Base-by-base conservation (phyloP, 2,888 invertebrate species). In the Oscheius sp. region DNA sequence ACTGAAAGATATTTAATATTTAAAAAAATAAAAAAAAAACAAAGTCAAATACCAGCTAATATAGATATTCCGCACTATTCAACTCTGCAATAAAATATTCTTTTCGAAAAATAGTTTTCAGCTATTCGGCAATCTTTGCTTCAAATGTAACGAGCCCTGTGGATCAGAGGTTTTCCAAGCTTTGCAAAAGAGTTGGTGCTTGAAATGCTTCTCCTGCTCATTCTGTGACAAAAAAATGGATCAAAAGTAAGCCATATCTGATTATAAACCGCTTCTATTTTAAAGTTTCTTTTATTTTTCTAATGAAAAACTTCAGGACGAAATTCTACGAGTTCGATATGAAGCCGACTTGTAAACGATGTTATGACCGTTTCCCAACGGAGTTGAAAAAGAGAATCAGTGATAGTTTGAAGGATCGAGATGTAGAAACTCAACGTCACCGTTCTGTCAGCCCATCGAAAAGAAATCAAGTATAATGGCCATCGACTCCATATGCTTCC, bases 321-420 rank as follows among this genome's bases (percentile, higher is more conserved):
- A 98, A 98, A 88, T 98, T 99, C 89, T 98, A 95, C 88, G 98
- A 98, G 88, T 94, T 95, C 87, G 98, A 98, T 89, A 91, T 96
- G 88, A 94, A 95, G 86, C 98, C 98, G 33, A 95, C 94, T 12
- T 98, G 98, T 89, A 95, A 97, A 88, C 93, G 94, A 84, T 99
- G 98, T 88, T 97, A 96, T 88, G 97, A 98, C 85, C 92, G 92
- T 86, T 94, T 98, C 88, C 98, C 98, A 0, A 90, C 91, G 38
- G 98, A 99, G 88, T 89, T 98, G 82, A 91, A 95, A 69, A 92
- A 94, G 76, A 91, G 98, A 20, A 90, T 98, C 68, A 82, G 81
- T 56, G 85, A 85, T 44, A 82, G 81, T 63, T 63, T 85, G 44
- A 85, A 85, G 75, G 79, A 77, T 65, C 71, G 77, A 36, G 77